Conservation (phyloP, 1,140 invertebrate species). For the Rhyzopertha dominica region DNA sequence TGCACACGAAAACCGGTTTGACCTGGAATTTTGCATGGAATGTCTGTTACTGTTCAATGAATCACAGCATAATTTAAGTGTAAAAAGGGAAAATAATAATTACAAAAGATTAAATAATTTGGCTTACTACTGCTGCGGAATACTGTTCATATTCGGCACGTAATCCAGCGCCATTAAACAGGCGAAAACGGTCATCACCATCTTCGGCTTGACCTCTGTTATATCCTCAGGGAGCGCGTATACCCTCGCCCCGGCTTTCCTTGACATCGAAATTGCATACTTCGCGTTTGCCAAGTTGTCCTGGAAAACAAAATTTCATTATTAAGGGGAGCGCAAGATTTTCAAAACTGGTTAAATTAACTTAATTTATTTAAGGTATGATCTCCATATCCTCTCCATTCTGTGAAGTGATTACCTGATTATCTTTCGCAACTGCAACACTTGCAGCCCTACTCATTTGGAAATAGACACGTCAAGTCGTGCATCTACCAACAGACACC, state of each 20-base stretch:
- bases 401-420: not conserved
- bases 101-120: not conserved
- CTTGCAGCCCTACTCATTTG: no score
- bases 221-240: constrained; percentile 99
- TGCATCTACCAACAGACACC: no score
- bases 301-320: constrained; percentile 54
- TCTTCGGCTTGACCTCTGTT: constrained; percentile 95
- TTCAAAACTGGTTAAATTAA: no score
- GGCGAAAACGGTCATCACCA: constrained; percentile 99
- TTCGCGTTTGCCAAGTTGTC: constrained; percentile 94
- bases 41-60: not conserved
- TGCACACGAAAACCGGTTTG: no score
- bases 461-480: no score
- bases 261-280: constrained; percentile 96
- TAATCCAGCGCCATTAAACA: constrained; percentile 97
- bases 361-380: no score
- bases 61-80: not conserved
- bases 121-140: constrained; percentile 30
- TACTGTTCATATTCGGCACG: constrained; percentile 75
- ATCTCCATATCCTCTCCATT: no score
- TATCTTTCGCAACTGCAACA: no score
- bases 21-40: not conserved
- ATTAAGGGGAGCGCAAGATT: no score
- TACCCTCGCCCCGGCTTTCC: constrained; percentile 94
- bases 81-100: not conserved